A percentile compares a stretch with the other conserved stretches of the same genome.
Evolutionary conservation across 2,797 vertebrate genomes (phyloP).

Genomic region (Sebastes hopkinsi): DNA sequence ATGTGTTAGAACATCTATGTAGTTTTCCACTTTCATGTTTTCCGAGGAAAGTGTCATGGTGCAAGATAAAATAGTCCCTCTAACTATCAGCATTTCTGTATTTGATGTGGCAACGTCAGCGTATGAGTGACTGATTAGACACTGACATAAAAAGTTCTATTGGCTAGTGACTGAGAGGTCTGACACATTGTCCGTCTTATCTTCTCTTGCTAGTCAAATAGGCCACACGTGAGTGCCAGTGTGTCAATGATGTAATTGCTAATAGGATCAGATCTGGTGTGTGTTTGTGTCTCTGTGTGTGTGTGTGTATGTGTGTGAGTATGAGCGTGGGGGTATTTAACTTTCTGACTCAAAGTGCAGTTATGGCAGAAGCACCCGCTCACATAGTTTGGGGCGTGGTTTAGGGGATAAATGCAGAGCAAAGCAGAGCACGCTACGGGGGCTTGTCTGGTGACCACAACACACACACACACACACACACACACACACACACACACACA

Average conservation of each 20-base stretch:
- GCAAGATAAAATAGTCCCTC: not conserved
- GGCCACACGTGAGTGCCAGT: slow-evolving; percentile 32
- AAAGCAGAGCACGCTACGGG: slow-evolving; percentile 47
- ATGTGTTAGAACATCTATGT: not conserved
- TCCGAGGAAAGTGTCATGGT: not conserved
- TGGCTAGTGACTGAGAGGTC: not conserved
- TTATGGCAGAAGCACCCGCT: slow-evolving; percentile 40
- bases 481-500: slow-evolving; percentile 38
- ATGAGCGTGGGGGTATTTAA: slow-evolving; percentile 35
- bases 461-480: slow-evolving; percentile 40
- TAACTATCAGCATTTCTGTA: not conserved
- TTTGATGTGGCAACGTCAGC: not conserved
- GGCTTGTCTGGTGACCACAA: slow-evolving; percentile 62
- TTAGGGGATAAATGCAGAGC: slow-evolving; percentile 60
- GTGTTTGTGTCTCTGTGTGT: not conserved
- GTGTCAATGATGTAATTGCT: slow-evolving; percentile 64
- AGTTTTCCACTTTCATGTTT: not conserved
- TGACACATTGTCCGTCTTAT: slow-evolving; percentile 4
- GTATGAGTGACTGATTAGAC: not conserved
- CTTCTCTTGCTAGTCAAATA: slow-evolving; percentile 3
- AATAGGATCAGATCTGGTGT: slow-evolving; percentile 59
- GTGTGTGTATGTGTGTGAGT: not conserved
- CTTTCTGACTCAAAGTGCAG: slow-evolving; percentile 58
- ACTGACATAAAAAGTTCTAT: not conserved
- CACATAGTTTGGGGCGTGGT: slow-evolving; percentile 49